Evolutionary conservation across 2,888 invertebrate species (phyloP), one percentile per base, ranked within the genome.

Genomic region (Apodemia mormo): DNA sequence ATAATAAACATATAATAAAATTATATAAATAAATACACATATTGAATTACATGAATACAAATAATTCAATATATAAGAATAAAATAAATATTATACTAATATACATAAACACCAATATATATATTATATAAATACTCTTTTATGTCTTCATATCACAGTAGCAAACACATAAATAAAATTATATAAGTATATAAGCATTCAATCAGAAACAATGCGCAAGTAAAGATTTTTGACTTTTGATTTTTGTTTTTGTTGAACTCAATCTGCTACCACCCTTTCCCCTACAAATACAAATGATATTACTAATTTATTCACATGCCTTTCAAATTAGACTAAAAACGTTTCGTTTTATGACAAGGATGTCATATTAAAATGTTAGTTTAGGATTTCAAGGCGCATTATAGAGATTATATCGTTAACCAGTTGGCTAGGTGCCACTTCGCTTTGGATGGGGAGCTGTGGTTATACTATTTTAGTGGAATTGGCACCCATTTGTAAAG

Each of bases 401-500:
- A 76, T 74, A 74, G 73, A 78, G 78, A 81, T 82, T 80, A 80
- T 78, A 75, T 70, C 71, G 75, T 77, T 74, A 80, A 72, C 77
- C 72, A 49, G 74, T 80, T 88, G 87, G 88, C 87, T 67, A 43
- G 66, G 70, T 76, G 86, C 87, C 87, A 85, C 73, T 76, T 80
- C 80, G 80, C 78, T 79, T 76, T 78, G 78, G 77, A 76, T 74
- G 7, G 52, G 52, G 52, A 52, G n/a, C 52, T 52, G 77, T 70
- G 75, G 76, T 79, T 78, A 33, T 76, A 80, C 81, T 78, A 81
- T 82, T 81, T 81, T 77, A 80, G 79, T 78, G 75, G 78, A 85
- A 84, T 84, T 86, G 85, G 83, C 85, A 81, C 76, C 80, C 77
- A 78, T 80, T 79, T 78, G 79, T 78, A 76, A 65, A 69, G 74